Evolutionary conservation across 2,888 invertebrate species (phyloP).

Genomic region (Synergus umbraculus): DNA sequence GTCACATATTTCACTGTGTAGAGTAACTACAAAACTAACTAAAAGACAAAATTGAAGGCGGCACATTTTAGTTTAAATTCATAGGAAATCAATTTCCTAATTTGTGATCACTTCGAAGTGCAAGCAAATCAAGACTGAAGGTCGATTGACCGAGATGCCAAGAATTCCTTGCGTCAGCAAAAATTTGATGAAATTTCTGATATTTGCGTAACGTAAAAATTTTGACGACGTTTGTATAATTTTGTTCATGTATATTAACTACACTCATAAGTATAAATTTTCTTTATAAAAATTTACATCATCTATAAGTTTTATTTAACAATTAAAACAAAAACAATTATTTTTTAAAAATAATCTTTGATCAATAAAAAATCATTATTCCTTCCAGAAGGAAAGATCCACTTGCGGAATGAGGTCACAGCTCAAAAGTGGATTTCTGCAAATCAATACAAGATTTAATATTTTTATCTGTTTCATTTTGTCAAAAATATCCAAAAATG

Average conservation of each 20-base stretch:
- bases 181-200: neutral
- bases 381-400: constrained; percentile 83
- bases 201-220: neutral
- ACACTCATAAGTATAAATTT: neutral
- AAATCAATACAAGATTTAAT: constrained; percentile 46
- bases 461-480: neutral
- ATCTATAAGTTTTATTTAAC: too few species aligned
- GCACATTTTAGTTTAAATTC: neutral
- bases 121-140: neutral
- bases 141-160: neutral
- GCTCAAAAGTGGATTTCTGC: constrained; percentile 83
- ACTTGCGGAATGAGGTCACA: constrained; percentile 76
- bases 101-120: neutral
- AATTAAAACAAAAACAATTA: too few species aligned
- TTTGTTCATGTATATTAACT: neutral
- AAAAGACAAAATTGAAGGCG: neutral
- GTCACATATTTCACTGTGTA: neutral
- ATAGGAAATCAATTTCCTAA: neutral
- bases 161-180: neutral
- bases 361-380: constrained; percentile 50
- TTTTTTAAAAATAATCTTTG: too few species aligned
- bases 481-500: neutral
- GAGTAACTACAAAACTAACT: neutral
- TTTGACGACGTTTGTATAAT: neutral
- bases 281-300: neutral